Evolutionary conservation across 2,888 invertebrate genomes (phyloP).

Genomic region (Notocelia uddmanniana): DNA sequence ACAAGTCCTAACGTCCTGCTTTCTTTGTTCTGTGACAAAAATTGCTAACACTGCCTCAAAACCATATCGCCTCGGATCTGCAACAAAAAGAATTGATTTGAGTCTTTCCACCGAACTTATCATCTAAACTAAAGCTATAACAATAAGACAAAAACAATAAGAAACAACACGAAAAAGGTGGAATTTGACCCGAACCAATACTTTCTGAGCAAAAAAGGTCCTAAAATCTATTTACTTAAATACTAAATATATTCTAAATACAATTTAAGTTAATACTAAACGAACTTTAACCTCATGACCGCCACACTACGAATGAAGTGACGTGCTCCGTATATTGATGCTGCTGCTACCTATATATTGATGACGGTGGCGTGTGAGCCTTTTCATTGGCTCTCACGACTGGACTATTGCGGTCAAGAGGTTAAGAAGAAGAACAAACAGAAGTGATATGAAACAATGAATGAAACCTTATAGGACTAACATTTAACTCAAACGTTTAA

Average conservation of each 20-base stretch:
- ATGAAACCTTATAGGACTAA: no score
- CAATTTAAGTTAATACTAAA: background rate
- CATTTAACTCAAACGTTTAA: no score
- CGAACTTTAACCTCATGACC: background rate
- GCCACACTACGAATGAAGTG: no score
- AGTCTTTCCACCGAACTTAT: constrained; percentile 69
- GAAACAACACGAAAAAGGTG: constrained; percentile 59
- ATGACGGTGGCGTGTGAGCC: no score
- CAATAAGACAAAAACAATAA: constrained; percentile 50
- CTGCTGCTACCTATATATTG: no score
- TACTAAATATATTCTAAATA: background rate
- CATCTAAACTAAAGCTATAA: constrained; percentile 50
- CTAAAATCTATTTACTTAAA: background rate
- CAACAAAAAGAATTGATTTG: constrained; percentile 75
- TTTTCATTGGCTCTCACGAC: no score
- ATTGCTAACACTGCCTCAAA: background rate
- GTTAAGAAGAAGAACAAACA: no score
- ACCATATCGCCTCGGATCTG: constrained; percentile 55
- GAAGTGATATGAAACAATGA: no score
- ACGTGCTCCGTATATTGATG: no score
- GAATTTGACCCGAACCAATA: constrained; percentile 79
- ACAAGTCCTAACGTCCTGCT: background rate
- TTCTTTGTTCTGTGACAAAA: background rate
- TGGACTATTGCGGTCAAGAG: no score
- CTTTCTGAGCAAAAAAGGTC: constrained; percentile 55